phyloP scores from a whole-genome alignment of 2,797 vertebrate species.

The Lepidocolaptes lacrymiger region DNA sequence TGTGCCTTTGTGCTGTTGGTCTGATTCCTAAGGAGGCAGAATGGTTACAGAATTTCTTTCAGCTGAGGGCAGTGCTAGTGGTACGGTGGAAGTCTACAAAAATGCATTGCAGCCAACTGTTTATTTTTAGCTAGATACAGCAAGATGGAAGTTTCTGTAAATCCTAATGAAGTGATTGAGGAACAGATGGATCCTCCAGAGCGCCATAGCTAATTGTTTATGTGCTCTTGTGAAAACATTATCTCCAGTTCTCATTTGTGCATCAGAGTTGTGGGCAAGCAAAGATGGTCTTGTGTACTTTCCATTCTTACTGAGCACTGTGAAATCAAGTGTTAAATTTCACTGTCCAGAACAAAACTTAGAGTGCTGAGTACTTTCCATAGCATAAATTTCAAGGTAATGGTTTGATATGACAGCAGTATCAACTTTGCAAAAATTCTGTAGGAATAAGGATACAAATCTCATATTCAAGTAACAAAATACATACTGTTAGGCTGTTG shows the following conservation, averaged over 20 bases:
- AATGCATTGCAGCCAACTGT: not conserved
- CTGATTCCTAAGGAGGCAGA: not conserved
- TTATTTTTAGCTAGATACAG: not conserved
- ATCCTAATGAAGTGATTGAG: not conserved
- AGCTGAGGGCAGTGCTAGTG: not conserved
- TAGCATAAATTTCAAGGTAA: not conserved
- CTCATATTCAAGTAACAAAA: not conserved
- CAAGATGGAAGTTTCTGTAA: not conserved
- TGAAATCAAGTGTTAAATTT: not conserved
- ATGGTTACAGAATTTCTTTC: not conserved
- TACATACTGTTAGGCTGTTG: not conserved
- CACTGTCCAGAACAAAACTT: not conserved
- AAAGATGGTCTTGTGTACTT: not conserved
- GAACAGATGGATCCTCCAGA: not conserved
- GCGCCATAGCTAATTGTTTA: not conserved
- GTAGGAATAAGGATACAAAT: not conserved
- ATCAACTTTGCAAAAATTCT: not conserved
- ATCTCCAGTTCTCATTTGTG: not conserved
- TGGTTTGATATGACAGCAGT: not conserved
- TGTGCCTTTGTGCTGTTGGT: not conserved
- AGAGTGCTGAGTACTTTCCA: not conserved
- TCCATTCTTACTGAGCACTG: not conserved
- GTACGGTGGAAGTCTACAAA: not conserved
- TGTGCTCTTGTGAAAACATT: not conserved
- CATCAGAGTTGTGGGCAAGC: not conserved